Evolutionary conservation across 23 tunicate genomes (phyloP).

Genomic region (Phallusia fumigata): DNA sequence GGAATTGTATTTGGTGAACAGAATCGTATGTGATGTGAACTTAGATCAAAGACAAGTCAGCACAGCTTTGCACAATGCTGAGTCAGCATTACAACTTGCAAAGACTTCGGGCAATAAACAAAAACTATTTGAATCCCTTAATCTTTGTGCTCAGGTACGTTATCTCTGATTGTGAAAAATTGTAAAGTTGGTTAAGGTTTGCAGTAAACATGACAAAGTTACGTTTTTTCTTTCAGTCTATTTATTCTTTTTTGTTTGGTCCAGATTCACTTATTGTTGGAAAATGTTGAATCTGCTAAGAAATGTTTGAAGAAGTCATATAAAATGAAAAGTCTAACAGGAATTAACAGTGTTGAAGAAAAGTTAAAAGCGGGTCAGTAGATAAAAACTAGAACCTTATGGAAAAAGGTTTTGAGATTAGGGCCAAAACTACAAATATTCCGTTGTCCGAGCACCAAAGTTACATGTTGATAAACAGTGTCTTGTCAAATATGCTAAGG

Average conservation of each 20-base stretch:
- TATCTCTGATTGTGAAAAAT: background rate
- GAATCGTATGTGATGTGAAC: slow-evolving; percentile 27
- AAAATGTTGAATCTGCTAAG: slow-evolving; percentile 9
- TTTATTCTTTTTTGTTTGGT: too few relatives aligned
- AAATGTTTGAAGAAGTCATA: background rate
- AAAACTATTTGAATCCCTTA: slow-evolving; percentile 20
- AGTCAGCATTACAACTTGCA: slow-evolving; percentile 43
- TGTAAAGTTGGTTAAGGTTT: too few relatives aligned
- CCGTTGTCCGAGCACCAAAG: too few relatives aligned
- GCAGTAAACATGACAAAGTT: too few relatives aligned
- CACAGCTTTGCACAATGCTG: slow-evolving; percentile 34
- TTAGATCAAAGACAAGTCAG: slow-evolving; percentile 22
- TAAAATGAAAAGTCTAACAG: background rate
- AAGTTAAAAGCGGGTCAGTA: background rate
- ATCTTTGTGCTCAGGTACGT: slow-evolving; percentile 32
- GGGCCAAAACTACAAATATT: too few relatives aligned
- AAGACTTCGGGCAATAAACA: slow-evolving; percentile 24
- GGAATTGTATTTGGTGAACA: slow-evolving; percentile 39
- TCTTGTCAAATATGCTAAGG: too few relatives aligned
- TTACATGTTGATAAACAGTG: too few relatives aligned
- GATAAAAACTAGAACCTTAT: background rate
- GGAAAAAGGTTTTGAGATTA: too few relatives aligned
- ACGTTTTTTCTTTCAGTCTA: too few relatives aligned
- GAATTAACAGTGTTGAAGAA: background rate
- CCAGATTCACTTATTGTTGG: background rate